Evolutionary conservation across 1,140 invertebrate genomes (phyloP), one percentile per base, ranked within the genome.

Genomic region (Spodoptera litura): DNA sequence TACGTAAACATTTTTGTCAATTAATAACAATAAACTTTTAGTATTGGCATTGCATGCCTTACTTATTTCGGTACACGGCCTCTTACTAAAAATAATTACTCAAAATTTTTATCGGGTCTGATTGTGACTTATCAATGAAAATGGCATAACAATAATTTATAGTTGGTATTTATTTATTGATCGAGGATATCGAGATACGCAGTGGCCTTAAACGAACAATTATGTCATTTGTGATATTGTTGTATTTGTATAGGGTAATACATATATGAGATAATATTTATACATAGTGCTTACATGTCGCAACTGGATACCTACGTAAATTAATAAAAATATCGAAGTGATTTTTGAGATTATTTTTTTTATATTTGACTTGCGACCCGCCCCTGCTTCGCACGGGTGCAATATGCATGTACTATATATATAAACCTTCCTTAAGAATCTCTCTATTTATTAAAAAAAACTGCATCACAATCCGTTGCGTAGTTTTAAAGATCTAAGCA

Each of bases 131-230:
- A 64, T 64, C 61, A 64, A 64, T 64, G 61, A 49, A 6, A 49
- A 64, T 64, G 38, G 44, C 38, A 20, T 66, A 49, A 66, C 15
- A 49, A 49, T 25, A 6, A 3, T 49, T 66, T 20, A 25, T 49
- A 44, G 11, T 15, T 25, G 20, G 15, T 49, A 49, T 66, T 66
- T 64, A 64, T 64, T 64, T 49, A 49, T 44, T 66, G 4, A 66
- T 20, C 62, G 62, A 66, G 62, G 62, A 49, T 66, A 66, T 66
- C 62, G 49, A 66, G 62, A 66, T 66, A 11, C 38, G 38, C 15
- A 4, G 44, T 15, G 62, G 38, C 62, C 62, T 66, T 66, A 44
- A 9, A 49, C 15, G 62, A 25, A 66, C 62, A 66, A 66, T 66
- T 66, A 66, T 66, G 62, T 20, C 62, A 66, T 66, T 66, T 66